These are phyloP conservation scores for Pristis pectinata DNA, from an alignment of 2,797 vertebrate genomes.

Conservation along the genomic window DNA sequence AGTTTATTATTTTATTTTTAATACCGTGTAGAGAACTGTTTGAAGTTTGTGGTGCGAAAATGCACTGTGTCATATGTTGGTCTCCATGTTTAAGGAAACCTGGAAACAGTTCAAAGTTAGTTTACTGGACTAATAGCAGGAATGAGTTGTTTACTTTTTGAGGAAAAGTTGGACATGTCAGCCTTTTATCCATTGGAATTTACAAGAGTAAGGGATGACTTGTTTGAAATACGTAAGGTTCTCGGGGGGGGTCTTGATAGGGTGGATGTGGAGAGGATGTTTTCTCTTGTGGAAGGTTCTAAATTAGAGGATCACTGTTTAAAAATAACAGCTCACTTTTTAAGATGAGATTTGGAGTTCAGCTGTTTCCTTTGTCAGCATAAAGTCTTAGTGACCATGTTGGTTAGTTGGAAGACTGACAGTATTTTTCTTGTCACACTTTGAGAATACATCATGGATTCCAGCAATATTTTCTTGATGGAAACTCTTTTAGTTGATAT, in stretches of 20 bases:
- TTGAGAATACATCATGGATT: not conserved
- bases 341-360: not conserved
- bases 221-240: too few relatives aligned
- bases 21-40: not conserved
- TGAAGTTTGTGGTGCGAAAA: conserved; percentile 22
- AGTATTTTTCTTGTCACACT: not conserved
- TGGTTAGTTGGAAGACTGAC: not conserved
- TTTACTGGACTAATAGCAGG: too few relatives aligned
- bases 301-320: not conserved
- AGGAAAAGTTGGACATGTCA: not conserved
- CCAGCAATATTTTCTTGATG: not conserved
- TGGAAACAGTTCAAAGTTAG: too few relatives aligned
- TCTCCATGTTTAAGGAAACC: not conserved
- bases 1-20: not conserved
- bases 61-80: not conserved
- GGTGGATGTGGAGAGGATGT: too few relatives aligned
- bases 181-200: too few relatives aligned
- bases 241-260: too few relatives aligned
- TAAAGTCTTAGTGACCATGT: not conserved
- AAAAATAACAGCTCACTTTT: not conserved
- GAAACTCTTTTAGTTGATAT: not conserved
- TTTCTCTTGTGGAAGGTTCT: not conserved
- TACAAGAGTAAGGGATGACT: too few relatives aligned
- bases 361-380: not conserved
- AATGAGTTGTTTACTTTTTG: too few relatives aligned